Conservation (phyloP, 2,113 vertebrate genomes). For the Emydocephalus ijimae region DNA sequence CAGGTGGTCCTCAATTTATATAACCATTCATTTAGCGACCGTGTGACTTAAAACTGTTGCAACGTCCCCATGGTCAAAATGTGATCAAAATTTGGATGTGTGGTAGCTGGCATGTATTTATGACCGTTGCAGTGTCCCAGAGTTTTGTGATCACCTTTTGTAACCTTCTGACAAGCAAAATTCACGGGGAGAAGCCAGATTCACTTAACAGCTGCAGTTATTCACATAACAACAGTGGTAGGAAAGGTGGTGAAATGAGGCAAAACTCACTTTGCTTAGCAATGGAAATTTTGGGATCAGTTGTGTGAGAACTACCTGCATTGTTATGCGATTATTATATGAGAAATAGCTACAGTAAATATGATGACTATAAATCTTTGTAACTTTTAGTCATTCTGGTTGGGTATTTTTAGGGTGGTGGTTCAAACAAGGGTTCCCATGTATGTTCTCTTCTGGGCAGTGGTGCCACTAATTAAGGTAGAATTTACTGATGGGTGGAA, state of each 20-base stretch:
- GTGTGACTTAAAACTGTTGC: neutral
- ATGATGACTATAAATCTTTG: neutral
- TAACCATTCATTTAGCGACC: neutral
- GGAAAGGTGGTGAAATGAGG: neutral
- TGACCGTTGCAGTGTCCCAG: neutral
- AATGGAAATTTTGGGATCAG: neutral
- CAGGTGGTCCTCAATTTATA: neutral
- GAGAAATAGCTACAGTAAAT: neutral
- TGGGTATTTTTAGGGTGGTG: neutral
- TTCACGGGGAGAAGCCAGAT: neutral
- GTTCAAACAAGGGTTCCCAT: neutral
- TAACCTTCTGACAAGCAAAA: neutral
- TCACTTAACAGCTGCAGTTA: neutral
- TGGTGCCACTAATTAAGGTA: neutral
- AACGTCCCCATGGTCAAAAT: neutral
- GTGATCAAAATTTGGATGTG: neutral
- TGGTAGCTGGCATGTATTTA: neutral
- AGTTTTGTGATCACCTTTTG: neutral
- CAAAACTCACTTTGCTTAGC: neutral
- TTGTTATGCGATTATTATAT: neutral
- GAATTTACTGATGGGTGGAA: neutral
- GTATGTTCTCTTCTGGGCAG: neutral
- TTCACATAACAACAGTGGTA: neutral
- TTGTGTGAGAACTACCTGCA: neutral
- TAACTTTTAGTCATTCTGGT: neutral